These are phyloP conservation scores for Folsomia candida DNA, from an alignment of 2,888 invertebrate genomes.

Conservation along the genomic window DNA sequence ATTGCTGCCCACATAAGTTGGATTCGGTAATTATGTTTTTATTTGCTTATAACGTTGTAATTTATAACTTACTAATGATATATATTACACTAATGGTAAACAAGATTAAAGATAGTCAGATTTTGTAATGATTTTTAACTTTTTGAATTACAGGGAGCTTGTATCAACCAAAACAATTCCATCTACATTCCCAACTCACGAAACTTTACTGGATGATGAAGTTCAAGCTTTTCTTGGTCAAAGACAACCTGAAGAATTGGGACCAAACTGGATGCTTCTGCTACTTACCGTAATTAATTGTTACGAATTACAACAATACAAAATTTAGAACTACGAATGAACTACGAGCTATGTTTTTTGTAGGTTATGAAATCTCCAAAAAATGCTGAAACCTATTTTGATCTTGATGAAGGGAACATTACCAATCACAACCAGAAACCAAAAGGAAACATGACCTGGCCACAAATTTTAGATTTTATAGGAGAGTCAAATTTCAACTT, in stretches of 20 bases:
- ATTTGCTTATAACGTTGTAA: too few species aligned
- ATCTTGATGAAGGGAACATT: too few species aligned
- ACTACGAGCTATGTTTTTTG: not conserved
- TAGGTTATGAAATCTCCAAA: constrained; percentile 31
- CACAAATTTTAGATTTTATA: constrained; percentile 47
- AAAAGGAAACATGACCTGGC: constrained; percentile 36
- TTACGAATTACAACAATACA: not conserved
- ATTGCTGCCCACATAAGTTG: constrained; percentile 44
- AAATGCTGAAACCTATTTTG: constrained; percentile 20
- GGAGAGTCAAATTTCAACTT: constrained; percentile 48
- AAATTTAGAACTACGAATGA: not conserved
- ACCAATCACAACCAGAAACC: too few species aligned
- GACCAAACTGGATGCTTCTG: constrained; percentile 56
- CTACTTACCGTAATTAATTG: constrained; percentile 52
- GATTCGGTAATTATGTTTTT: constrained; percentile 40
- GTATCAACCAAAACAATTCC: constrained; percentile 44
- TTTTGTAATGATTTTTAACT: constrained; percentile 3
- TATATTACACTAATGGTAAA: not conserved
- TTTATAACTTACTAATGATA: too few species aligned
- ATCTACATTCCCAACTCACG: constrained; percentile 53
- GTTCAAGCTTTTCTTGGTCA: constrained; percentile 59
- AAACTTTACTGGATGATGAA: constrained; percentile 56
- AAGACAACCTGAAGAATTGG: constrained; percentile 54
- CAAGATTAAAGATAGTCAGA: too few species aligned
- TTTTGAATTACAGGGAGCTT: constrained; percentile 34